A percentile compares a stretch with the other conserved stretches of the same genome.
Conservation (phyloP, 2,113 vertebrate genomes). For the Naja naja region DNA sequence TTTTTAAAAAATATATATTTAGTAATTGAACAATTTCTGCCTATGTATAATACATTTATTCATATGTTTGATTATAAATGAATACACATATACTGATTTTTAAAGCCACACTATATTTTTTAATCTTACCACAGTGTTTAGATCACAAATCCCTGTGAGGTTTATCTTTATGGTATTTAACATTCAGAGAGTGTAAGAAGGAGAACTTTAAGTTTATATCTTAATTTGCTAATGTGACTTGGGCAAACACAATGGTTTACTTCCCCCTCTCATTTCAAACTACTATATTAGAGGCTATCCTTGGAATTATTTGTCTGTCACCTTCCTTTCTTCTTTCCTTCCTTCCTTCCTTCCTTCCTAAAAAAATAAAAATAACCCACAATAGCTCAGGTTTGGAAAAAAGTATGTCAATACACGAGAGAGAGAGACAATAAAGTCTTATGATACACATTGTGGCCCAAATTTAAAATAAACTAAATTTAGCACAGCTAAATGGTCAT, state of each 20-base stretch:
- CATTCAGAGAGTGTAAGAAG: not conserved
- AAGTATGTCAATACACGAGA: too few species aligned
- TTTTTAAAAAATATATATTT: not conserved
- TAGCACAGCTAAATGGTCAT: not conserved
- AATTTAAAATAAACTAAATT: not conserved
- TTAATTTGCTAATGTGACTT: constrained; percentile 42
- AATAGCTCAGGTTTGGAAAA: not conserved
- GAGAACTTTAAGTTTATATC: constrained; percentile 37
- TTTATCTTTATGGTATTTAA: constrained; percentile 47
- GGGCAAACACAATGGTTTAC: constrained; percentile 7
- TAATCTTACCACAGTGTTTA: constrained; percentile 21
- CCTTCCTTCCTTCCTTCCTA: not conserved
- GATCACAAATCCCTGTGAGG: constrained; percentile 40
- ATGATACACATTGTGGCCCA: not conserved
- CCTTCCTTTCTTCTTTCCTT: not conserved
- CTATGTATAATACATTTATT: not conserved
- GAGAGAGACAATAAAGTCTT: too few species aligned
- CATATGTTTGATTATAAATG: constrained; percentile 27
- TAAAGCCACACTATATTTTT: constrained; percentile 20
- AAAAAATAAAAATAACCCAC: not conserved
- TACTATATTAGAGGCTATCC: not conserved
- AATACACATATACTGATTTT: constrained; percentile 1
- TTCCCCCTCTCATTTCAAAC: not conserved
- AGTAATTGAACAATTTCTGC: constrained; percentile 11
- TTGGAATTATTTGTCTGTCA: not conserved